These are phyloP conservation scores for Augochlorella aurata DNA, from an alignment of 2,888 invertebrate genomes.

Conservation along the genomic window DNA sequence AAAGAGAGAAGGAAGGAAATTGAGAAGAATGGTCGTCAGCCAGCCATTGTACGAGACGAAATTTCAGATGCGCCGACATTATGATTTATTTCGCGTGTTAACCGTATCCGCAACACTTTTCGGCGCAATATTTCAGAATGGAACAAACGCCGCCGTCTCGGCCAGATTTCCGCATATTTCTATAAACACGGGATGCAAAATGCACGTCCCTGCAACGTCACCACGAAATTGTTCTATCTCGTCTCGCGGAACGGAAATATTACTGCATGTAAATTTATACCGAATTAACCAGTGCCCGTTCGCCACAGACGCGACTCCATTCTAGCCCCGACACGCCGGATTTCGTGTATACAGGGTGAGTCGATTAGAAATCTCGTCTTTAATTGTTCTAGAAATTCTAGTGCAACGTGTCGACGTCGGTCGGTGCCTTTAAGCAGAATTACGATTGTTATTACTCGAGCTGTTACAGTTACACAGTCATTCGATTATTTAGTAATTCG, in stretches of 20 bases:
- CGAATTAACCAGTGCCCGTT: conserved; percentile 38
- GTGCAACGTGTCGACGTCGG: no score
- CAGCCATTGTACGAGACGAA: no score
- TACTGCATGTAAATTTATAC: conserved; percentile 52
- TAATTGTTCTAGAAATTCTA: neutral
- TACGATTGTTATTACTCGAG: no score
- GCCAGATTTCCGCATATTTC: neutral
- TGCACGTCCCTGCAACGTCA: neutral
- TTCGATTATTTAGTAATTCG: no score
- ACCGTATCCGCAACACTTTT: neutral
- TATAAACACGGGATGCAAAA: neutral
- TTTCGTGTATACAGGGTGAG: conserved; percentile 8
- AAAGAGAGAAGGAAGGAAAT: no score
- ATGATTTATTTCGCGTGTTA: neutral
- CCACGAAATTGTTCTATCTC: conserved; percentile 9
- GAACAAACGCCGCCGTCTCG: neutral
- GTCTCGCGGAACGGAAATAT: conserved; percentile 42
- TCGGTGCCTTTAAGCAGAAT: no score
- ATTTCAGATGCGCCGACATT: neutral
- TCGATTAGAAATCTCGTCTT: neutral
- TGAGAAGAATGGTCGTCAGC: no score
- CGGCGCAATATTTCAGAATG: conserved; percentile 3
- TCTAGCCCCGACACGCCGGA: conserved; percentile 18
- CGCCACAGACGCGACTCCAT: conserved; percentile 2
- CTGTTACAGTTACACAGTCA: no score